phyloP scores from a whole-genome alignment of 1,140 invertebrate species.

The Leptopilina clavipes region DNA sequence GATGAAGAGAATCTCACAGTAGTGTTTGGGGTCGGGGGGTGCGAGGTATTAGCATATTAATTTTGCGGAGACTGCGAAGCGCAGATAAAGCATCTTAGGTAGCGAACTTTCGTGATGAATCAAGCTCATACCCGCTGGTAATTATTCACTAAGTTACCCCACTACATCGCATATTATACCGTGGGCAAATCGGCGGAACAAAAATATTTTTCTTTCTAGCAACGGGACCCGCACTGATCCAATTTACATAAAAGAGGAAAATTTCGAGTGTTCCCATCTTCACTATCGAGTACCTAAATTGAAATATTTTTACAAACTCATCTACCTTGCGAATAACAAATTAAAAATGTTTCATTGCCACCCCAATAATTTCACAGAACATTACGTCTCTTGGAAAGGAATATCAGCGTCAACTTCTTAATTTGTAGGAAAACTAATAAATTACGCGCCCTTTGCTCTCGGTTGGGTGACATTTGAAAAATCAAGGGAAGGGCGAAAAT shows the following conservation, averaged over 20 bases:
- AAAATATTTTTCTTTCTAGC: constrained; percentile 72
- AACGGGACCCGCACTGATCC: constrained; percentile 38
- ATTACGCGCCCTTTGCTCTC: neutral
- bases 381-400: neutral
- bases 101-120: constrained; percentile 74
- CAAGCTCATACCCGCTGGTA: constrained; percentile 72
- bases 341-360: neutral
- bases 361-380: neutral
- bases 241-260: constrained; percentile 50
- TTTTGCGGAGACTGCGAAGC: constrained; percentile 72
- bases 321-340: neutral
- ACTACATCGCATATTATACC: neutral
- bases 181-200: constrained; percentile 62
- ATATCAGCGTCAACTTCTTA: constrained; percentile 1
- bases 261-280: constrained; percentile 24
- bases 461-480: constrained; percentile 49
- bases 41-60: constrained; percentile 74
- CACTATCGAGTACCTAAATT: constrained; percentile 33
- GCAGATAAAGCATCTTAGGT: constrained; percentile 75
- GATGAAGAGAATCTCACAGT: constrained; percentile 47
- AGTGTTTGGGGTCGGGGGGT: constrained; percentile 61
- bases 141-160: constrained; percentile 72
- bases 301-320: neutral
- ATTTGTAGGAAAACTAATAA: neutral
- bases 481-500: constrained; percentile 52